phyloP scores from a whole-genome alignment of 2,888 invertebrate genomes.

The Drosophila nr. perissopoda region DNA sequence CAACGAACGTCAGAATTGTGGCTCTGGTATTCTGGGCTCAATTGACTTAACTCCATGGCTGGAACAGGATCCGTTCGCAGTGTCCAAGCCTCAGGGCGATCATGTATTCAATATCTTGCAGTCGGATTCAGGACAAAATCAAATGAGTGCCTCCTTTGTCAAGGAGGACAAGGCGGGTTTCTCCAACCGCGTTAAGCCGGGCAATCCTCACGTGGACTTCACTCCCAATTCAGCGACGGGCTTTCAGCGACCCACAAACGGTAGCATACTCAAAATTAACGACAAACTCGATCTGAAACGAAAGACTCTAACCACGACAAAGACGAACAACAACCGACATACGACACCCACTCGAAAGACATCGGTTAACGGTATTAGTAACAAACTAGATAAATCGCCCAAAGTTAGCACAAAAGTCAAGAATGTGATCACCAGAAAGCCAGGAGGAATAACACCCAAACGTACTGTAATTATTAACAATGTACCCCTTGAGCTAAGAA shows the following conservation, averaged over 20 bases:
- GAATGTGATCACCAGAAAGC: conserved; percentile 57
- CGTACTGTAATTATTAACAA: conserved; percentile 83
- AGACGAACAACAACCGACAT: conserved; percentile 39
- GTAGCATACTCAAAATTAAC: conserved; percentile 85
- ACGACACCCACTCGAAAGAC: conserved; percentile 81
- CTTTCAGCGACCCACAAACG: conserved; percentile 70
- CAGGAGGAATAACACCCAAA: conserved; percentile 61
- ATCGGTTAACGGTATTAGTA: conserved; percentile 65
- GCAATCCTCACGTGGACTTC: conserved; percentile 70
- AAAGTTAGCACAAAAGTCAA: conserved; percentile 61
- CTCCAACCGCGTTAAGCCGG: conserved; percentile 66
- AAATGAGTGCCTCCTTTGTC: conserved; percentile 33
- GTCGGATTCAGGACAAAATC: conserved; percentile 26
- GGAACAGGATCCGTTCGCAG: conserved; percentile 83
- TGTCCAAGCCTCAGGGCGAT: conserved; percentile 50
- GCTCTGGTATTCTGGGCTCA: conserved; percentile 74
- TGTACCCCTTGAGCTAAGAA: conserved; percentile 82
- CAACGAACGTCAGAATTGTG: conserved; percentile 83
- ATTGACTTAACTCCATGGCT: conserved; percentile 84
- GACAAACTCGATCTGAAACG: conserved; percentile 87
- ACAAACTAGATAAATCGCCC: conserved; percentile 81
- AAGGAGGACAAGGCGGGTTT: conserved; percentile 80
- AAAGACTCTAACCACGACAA: conserved; percentile 80
- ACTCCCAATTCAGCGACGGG: conserved; percentile 70
- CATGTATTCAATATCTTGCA: conserved; percentile 63